phyloP scores from a whole-genome alignment of 2,113 vertebrate genomes.

The Pangasianodon hypophthalmus region DNA sequence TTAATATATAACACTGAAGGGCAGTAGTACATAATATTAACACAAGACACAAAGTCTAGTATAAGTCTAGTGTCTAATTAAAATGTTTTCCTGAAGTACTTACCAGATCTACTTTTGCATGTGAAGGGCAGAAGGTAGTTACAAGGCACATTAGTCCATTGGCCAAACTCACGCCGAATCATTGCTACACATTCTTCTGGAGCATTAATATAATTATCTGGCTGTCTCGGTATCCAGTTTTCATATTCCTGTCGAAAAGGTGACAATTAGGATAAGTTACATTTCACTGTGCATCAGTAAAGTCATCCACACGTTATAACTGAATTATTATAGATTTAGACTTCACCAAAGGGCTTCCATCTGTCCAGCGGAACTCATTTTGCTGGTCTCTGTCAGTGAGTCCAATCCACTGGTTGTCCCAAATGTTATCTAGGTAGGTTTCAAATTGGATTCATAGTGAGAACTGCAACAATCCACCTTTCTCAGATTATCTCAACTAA shows the following conservation, averaged over 20 bases:
- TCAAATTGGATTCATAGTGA: background rate
- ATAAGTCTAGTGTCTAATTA: background rate
- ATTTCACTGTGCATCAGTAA: background rate
- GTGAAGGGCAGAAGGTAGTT: conserved; percentile 95
- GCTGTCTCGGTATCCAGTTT: conserved; percentile 94
- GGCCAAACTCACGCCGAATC: conserved; percentile 89
- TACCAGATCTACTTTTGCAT: conserved; percentile 90
- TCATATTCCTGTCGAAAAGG: conserved; percentile 77
- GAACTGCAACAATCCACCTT: background rate
- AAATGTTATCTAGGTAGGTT: conserved; percentile 76
- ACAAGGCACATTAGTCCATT: conserved; percentile 95
- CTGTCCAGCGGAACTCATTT: conserved; percentile 92
- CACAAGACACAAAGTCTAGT: background rate
- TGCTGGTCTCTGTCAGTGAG: conserved; percentile 87
- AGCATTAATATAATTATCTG: conserved; percentile 87
- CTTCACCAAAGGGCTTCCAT: conserved; percentile 86
- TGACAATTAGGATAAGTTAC: background rate
- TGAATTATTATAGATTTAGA: background rate
- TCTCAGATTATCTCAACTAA: background rate
- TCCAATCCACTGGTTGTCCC: conserved; percentile 96
- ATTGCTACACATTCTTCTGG: conserved; percentile 93
- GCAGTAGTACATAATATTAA: background rate
- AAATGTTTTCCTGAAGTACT: conserved; percentile 42
- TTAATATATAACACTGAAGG: background rate
- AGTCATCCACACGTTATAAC: background rate